Percentiles rank a stretch among this genome's conserved stretches.
These are phyloP conservation scores for Pomatorhinus ruficollis DNA, from an alignment of 2,113 vertebrate species.

Conservation along the genomic window DNA sequence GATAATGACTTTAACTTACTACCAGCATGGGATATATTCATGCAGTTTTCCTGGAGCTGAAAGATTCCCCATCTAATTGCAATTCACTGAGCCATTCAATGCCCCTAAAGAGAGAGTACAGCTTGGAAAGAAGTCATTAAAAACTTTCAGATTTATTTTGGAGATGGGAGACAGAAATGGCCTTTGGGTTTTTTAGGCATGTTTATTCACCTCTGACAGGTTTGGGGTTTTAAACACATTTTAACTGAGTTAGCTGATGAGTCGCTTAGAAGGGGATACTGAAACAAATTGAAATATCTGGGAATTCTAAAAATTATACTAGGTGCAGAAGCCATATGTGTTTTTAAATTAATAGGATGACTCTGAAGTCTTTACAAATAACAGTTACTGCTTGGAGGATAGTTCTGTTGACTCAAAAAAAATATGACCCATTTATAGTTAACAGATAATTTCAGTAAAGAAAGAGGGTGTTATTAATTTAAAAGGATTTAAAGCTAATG, in stretches of 20 bases:
- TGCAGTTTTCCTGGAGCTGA: constrained; percentile 35
- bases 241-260: constrained; percentile 31
- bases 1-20: constrained; percentile 57
- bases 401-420: constrained; percentile 36
- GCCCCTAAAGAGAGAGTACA: background rate
- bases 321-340: background rate
- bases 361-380: constrained; percentile 22
- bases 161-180: background rate
- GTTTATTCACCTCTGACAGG: background rate
- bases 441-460: constrained; percentile 25
- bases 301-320: constrained; percentile 17
- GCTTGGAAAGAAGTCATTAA: constrained; percentile 19
- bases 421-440: background rate
- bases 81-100: constrained; percentile 48
- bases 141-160: constrained; percentile 33
- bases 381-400: constrained; percentile 7
- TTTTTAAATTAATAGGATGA: constrained; percentile 45
- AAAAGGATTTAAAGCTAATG: background rate
- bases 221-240: background rate
- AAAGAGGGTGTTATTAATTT: background rate
- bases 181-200: background rate
- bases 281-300: constrained; percentile 17
- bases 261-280: background rate
- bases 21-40: constrained; percentile 31
- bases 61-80: constrained; percentile 40